phyloP scores from a whole-genome alignment of 2,888 invertebrate genomes.

The Ochropleura leucogaster region DNA sequence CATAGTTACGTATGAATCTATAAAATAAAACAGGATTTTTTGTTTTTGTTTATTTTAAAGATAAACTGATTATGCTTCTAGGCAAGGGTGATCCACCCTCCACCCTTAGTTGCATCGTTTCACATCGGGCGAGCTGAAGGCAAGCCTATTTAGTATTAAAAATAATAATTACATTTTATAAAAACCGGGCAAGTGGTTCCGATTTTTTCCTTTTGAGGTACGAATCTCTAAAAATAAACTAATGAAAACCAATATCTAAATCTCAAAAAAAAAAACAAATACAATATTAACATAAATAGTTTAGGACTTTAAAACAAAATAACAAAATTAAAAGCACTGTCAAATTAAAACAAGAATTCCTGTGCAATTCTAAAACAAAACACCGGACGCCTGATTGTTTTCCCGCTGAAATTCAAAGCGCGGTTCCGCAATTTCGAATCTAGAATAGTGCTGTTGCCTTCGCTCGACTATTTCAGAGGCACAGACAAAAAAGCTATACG shows the following conservation, averaged over 20 bases:
- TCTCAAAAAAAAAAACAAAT: not conserved
- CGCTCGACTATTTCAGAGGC: slow-evolving; percentile 8
- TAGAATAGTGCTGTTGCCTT: slow-evolving; percentile 28
- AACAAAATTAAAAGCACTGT: slow-evolving; percentile 2
- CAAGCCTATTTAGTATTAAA: too few species aligned
- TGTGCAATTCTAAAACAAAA: slow-evolving; percentile 21
- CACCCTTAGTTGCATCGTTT: too few species aligned
- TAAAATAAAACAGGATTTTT: not conserved
- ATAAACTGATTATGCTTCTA: too few species aligned
- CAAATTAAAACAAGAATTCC: slow-evolving; percentile 9
- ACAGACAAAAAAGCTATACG: slow-evolving; percentile 21
- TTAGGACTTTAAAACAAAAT: not conserved
- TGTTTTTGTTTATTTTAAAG: too few species aligned
- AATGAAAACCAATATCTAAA: not conserved
- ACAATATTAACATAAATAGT: not conserved
- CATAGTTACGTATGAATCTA: not conserved
- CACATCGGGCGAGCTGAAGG: too few species aligned
- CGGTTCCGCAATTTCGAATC: slow-evolving; percentile 47
- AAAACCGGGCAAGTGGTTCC: too few species aligned
- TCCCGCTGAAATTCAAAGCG: slow-evolving; percentile 25
- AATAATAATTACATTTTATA: too few species aligned
- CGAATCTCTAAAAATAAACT: not conserved
- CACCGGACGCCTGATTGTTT: slow-evolving; percentile 33
- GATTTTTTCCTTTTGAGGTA: too few species aligned
- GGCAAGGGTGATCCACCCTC: too few species aligned